Evolutionary conservation across 2,888 invertebrate genomes (phyloP).

Genomic region (Napeogenes sylphis): DNA sequence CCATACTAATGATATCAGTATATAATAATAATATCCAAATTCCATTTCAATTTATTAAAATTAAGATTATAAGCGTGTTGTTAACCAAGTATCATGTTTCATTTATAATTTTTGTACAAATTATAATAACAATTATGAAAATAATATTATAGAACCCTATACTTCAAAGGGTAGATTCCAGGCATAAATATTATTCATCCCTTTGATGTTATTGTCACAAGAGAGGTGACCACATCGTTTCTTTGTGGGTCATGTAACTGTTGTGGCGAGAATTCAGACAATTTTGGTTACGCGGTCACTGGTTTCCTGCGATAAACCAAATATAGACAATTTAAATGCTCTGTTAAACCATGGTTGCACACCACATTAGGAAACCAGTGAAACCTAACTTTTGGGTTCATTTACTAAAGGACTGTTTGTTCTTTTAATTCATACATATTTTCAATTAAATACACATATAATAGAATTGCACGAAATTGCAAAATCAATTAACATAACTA

Average conservation of each 20-base stretch:
- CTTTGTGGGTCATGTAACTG: not conserved
- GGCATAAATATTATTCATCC: not conserved
- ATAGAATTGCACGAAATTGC: slow-evolving; percentile 36
- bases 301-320: slow-evolving; percentile 25
- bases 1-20: too few relatives aligned
- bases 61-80: too few relatives aligned
- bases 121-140: too few relatives aligned
- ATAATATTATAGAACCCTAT: not conserved
- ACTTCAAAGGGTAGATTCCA: not conserved
- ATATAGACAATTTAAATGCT: slow-evolving; percentile 14
- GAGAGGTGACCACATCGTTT: not conserved
- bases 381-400: slow-evolving; percentile 9
- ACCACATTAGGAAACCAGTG: not conserved
- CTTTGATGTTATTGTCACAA: not conserved
- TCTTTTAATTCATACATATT: too few relatives aligned
- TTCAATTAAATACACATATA: too few relatives aligned
- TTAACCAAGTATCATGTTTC: too few relatives aligned
- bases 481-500: slow-evolving; percentile 35
- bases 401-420: slow-evolving; percentile 5
- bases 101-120: too few relatives aligned
- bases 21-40: too few relatives aligned
- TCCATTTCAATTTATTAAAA: too few relatives aligned
- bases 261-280: slow-evolving; percentile 27
- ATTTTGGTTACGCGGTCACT: slow-evolving; percentile 31
- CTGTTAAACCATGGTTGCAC: not conserved